Evolutionary conservation across 2,888 invertebrate species (phyloP), one percentile per base, ranked within the genome.

Genomic region (Drosophila buzzatii): DNA sequence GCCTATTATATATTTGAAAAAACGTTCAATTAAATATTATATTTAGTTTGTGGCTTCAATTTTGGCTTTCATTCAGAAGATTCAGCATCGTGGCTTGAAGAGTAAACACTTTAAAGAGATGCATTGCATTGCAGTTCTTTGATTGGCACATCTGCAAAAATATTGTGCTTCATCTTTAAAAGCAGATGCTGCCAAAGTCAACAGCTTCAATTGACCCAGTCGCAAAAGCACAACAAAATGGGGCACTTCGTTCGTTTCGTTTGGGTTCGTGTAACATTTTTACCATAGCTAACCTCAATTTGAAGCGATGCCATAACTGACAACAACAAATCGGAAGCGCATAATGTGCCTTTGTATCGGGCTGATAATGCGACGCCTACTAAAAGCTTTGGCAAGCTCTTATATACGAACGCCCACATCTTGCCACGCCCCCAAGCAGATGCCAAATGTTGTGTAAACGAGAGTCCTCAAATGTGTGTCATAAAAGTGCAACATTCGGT

Each of bases 371-470:
- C 78, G 82, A 73, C 72, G 81, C 71, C 76, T 76, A 10, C 35
- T 57, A 73, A 73, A 82, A 71, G 76, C 73, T 86, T 35, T 84
- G 89, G 87, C 89, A 86, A 75, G 67, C 87, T 60, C 49, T 57
- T 33, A 31, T 51, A 65, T 53, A 16, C 20, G n/a, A n/a, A 14
- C 60, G 55, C 66, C 77, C 70, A 69, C 59, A 42, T 70, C 64
- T 42, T 27, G n/a, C 44, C 45, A 23, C 45, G 20, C 52, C 45
- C 45, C 14, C 9, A 55, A 52, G 62, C 52, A 73, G 86, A 76
- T 79, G 86, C 86, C 86, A 86, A 86, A 88, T 86, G 83, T 86
- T 86, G 90, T 86, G 89, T 85, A 86, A 86, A 90, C 75, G 81
- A 72, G 84, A 67, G 62, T 59, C 39, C 51, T 55, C 39, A 68